Evolutionary conservation across 2,888 invertebrate genomes (phyloP).

Genomic region (Metalampra italica): DNA sequence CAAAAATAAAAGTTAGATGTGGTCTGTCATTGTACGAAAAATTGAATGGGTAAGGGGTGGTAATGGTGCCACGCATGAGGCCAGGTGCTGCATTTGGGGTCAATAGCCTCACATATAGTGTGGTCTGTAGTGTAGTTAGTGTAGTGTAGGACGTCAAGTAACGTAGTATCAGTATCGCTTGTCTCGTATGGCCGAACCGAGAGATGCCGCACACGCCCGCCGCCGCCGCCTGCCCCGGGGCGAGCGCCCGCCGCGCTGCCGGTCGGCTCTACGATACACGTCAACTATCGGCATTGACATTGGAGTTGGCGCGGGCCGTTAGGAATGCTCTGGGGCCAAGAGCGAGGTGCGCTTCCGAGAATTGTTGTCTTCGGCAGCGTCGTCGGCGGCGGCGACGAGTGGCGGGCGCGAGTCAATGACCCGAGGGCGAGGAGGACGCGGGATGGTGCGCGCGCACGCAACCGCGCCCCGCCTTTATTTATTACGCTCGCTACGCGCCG

Average conservation of each 20-base stretch:
- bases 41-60: conserved; percentile 15
- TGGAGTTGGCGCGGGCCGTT: conserved; percentile 40
- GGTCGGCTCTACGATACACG: conserved; percentile 6
- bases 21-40: conserved; percentile 7
- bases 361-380: conserved; percentile 59
- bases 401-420: conserved; percentile 67
- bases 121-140: too few species aligned
- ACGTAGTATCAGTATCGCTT: conserved; percentile 15
- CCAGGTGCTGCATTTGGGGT: conserved; percentile 46
- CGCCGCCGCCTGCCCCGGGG: too few species aligned
- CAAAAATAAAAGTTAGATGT: conserved; percentile 27
- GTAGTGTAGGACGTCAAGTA: conserved; percentile 36
- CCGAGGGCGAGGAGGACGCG: conserved; percentile 65
- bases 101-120: conserved; percentile 31
- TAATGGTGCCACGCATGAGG: conserved; percentile 23
- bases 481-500: conserved; percentile 76
- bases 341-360: conserved; percentile 54
- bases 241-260: too few species aligned
- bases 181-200: background rate
- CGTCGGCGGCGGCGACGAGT: conserved; percentile 33
- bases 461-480: conserved; percentile 78
- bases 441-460: conserved; percentile 77
- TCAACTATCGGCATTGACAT: conserved; percentile 66
- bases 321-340: conserved; percentile 45
- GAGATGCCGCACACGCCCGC: background rate